A percentile compares a stretch with the other conserved stretches of the same genome.
phyloP scores from a whole-genome alignment of 35 echinoderm and acorn worm species.

The Acanthaster planci region DNA sequence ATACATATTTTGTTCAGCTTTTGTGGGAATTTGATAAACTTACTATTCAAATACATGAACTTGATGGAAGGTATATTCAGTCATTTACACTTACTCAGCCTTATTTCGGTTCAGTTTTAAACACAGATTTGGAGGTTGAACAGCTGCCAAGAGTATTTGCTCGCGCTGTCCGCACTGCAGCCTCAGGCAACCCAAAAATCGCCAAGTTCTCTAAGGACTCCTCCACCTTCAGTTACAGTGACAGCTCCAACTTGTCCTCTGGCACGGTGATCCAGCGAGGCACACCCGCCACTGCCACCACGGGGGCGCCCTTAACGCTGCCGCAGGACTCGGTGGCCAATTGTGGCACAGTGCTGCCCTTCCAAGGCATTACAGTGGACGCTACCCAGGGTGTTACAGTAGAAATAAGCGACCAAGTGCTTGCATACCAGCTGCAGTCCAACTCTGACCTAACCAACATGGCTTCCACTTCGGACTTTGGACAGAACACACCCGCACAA shows the following conservation, averaged over 20 bases:
- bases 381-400: neutral
- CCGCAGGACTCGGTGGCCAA: neutral
- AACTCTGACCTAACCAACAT: too few species aligned
- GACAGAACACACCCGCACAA: too few species aligned
- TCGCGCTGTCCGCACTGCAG: neutral
- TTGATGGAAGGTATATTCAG: too few species aligned
- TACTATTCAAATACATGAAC: too few species aligned
- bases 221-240: neutral
- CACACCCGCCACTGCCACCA: neutral
- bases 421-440: too few species aligned
- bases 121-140: neutral
- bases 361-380: neutral
- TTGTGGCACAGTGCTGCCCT: neutral
- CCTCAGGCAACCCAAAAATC: too few species aligned
- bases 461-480: too few species aligned
- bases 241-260: slow-evolving; percentile 5
- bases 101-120: too few species aligned
- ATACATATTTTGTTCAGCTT: too few species aligned
- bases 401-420: neutral
- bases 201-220: neutral
- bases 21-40: too few species aligned
- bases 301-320: neutral
- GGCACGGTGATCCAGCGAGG: slow-evolving; percentile 2
- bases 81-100: too few species aligned
- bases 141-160: neutral